Base-by-base conservation (phyloP, 1,140 invertebrate species). In the Copidosoma floridanum region DNA sequence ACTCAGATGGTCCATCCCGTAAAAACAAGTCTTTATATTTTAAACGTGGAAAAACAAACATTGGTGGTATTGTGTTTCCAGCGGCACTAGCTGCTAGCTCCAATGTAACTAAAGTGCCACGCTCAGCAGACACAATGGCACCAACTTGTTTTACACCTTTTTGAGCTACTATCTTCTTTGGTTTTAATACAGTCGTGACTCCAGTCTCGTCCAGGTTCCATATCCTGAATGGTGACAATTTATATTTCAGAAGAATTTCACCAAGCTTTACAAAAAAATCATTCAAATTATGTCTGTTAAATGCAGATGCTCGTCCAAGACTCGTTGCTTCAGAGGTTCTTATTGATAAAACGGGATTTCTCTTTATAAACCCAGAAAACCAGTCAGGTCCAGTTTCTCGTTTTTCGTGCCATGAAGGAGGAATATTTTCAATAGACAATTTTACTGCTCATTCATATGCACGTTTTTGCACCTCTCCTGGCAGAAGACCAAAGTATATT, bases 151-250 rank as follows among this genome's bases (percentile, higher is more conserved):
- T 76, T n/a, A 56, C 27, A 8, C 69, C 69, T 70, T 67, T 73
- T 14, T 32, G 56, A 50, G 73, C 72, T 37, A 82, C 40, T 35
- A 81, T 65, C 70, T 73, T 81, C 12, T 46, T 53, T n/a, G 73
- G 70, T 26, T 73, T 76, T 50, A 78, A 76, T 10, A 82, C 78
- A n/a, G 74, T 80, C 3, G 73, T 78, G 21, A 76, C 58, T 14
- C 75, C 77, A 35, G 73, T 81, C 65, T 82, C 77, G 66, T 79
- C 77, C 27, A 72, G 44, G 65, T 81, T 80, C 51, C 71, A 81
- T 38, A 81, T 73, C 38, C 50, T 27, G 26, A 55, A 32, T 44
- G 57, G 54, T 68, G 63, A 37, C 21, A 70, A 68, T 51, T 44
- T 68, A 27, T 57, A 48, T 61, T 40, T 35, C 51, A 43, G 2